These are phyloP conservation scores for Drosophila dunni DNA, from an alignment of 1,140 invertebrate genomes.

Conservation along the genomic window DNA sequence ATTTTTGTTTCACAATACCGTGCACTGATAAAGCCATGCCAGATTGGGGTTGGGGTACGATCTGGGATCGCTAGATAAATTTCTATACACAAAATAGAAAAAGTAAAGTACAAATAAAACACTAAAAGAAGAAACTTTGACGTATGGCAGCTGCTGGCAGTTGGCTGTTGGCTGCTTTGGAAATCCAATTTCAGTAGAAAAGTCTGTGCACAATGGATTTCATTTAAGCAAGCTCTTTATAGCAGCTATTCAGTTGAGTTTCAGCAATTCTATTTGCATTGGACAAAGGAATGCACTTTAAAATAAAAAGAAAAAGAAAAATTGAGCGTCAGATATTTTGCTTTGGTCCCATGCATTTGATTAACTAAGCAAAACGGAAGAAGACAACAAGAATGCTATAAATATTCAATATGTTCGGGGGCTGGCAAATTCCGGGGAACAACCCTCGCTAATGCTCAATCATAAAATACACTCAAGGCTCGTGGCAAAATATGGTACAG, in stretches of 20 bases:
- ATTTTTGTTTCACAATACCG: slow-evolving; percentile 47
- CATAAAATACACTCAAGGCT: slow-evolving; percentile 64
- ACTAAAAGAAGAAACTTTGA: slow-evolving; percentile 56
- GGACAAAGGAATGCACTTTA: slow-evolving; percentile 54
- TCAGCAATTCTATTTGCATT: slow-evolving; percentile 19
- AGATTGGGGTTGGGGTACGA: slow-evolving; percentile 9
- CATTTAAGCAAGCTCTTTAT: slow-evolving; percentile 62
- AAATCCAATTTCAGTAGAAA: slow-evolving; percentile 67
- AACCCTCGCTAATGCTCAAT: slow-evolving; percentile 68
- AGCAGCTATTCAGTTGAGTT: slow-evolving; percentile 9
- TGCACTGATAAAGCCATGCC: slow-evolving; percentile 71
- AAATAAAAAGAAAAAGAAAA: neutral
- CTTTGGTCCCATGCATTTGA: slow-evolving; percentile 67
- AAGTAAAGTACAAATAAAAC: slow-evolving; percentile 29
- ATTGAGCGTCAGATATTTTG: slow-evolving; percentile 45
- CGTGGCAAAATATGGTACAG: slow-evolving; percentile 65
- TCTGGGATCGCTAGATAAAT: slow-evolving; percentile 47
- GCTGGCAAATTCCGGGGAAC: slow-evolving; percentile 34
- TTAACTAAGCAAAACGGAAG: slow-evolving; percentile 61
- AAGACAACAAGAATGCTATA: slow-evolving; percentile 43
- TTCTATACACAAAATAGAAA: slow-evolving; percentile 20
- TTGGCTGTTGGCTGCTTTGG: slow-evolving; percentile 30
- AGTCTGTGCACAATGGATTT: slow-evolving; percentile 49
- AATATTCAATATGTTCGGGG: slow-evolving; percentile 61
- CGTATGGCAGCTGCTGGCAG: slow-evolving; percentile 55